Evolutionary conservation across 2,797 vertebrate genomes (phyloP).

Genomic region (Liparis tanakae): DNA sequence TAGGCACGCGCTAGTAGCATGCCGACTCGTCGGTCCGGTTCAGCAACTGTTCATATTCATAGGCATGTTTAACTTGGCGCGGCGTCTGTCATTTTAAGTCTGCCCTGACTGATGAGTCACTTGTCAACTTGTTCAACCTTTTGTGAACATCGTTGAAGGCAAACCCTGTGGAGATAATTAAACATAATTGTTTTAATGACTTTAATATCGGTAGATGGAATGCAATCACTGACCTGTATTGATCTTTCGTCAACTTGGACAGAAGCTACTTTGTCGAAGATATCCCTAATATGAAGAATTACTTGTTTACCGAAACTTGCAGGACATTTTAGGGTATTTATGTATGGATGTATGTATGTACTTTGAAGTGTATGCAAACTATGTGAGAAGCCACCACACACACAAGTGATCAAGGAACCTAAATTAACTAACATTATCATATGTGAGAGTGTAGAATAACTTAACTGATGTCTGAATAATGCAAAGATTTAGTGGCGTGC

Average conservation of each 20-base stretch:
- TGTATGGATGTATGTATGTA: not conserved
- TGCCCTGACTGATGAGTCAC: not conserved
- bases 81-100: not conserved
- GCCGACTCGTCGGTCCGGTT: constrained; percentile 40
- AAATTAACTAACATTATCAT: not conserved
- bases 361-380: not conserved
- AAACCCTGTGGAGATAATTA: not conserved
- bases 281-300: not conserved
- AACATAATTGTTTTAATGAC: too few species aligned
- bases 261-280: not conserved
- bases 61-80: not conserved
- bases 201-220: not conserved
- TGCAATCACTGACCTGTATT: not conserved
- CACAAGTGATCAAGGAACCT: not conserved
- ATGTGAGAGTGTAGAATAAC: not conserved
- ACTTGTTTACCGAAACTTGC: not conserved
- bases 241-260: not conserved
- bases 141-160: not conserved
- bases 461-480: not conserved
- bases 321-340: not conserved
- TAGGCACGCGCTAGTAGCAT: not conserved
- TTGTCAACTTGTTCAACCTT: not conserved
- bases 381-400: not conserved
- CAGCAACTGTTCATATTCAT: constrained; percentile 16
- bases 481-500: not conserved